These are phyloP conservation scores for Dinoponera quadriceps DNA, from an alignment of 1,140 invertebrate genomes.

Conservation along the genomic window DNA sequence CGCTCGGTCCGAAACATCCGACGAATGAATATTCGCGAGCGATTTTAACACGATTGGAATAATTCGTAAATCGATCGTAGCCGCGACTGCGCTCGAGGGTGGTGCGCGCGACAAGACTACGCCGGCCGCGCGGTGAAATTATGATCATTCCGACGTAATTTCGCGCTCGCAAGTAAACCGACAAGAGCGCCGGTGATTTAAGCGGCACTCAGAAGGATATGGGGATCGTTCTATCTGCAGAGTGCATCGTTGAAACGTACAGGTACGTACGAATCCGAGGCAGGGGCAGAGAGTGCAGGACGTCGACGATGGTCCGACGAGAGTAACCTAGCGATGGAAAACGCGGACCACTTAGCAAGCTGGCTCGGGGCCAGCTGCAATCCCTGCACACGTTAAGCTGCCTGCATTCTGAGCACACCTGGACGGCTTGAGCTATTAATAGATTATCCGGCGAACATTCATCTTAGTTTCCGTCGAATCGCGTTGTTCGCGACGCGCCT, in stretches of 20 bases:
- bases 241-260: slow-evolving; percentile 55
- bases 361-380: slow-evolving; percentile 78
- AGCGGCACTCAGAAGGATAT: slow-evolving; percentile 19
- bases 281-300: slow-evolving; percentile 9
- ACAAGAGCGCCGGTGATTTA: slow-evolving; percentile 58
- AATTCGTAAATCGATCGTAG: slow-evolving; percentile 1
- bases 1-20: neutral
- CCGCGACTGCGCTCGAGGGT: neutral
- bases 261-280: slow-evolving; percentile 58
- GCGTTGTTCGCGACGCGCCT: slow-evolving; percentile 9
- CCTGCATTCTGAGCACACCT: slow-evolving; percentile 78
- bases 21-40: neutral
- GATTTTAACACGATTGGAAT: slow-evolving; percentile 28
- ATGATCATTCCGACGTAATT: slow-evolving; percentile 57
- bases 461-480: slow-evolving; percentile 60
- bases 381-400: slow-evolving; percentile 76
- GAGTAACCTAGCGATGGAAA: slow-evolving; percentile 62
- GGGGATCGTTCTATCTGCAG: slow-evolving; percentile 59
- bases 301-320: slow-evolving; percentile 3
- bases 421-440: slow-evolving; percentile 77
- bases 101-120: neutral
- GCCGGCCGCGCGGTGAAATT: slow-evolving; percentile 10
- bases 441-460: slow-evolving; percentile 75
- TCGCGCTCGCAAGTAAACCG: slow-evolving; percentile 27
- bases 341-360: slow-evolving; percentile 76